A percentile compares a stretch with the other conserved stretches of the same genome.
Conservation (phyloP, 2,888 invertebrate genomes). For the Rhopalosiphum nymphaeae region DNA sequence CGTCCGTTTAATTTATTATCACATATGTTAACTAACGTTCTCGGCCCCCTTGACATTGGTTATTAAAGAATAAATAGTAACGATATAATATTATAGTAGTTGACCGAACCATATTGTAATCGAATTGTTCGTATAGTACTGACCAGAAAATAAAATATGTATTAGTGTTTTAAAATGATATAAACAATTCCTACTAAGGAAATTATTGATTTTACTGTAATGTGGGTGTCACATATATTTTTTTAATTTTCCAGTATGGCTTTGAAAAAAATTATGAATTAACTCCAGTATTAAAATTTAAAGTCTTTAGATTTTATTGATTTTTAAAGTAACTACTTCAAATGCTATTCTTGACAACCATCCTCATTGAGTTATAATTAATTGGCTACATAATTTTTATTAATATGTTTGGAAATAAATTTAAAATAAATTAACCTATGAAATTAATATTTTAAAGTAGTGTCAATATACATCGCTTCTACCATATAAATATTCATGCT, state of each 20-base stretch:
- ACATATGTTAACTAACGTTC: neutral
- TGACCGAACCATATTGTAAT: neutral
- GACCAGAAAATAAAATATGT: neutral
- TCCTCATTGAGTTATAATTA: neutral
- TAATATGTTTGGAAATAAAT: neutral
- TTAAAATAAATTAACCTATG: neutral
- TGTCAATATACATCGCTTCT: neutral
- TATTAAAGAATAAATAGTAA: neutral
- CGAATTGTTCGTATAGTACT: neutral
- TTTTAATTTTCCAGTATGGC: neutral
- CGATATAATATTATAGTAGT: neutral
- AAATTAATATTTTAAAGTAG: neutral
- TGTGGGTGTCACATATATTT: neutral
- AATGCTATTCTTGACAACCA: neutral
- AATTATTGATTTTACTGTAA: neutral
- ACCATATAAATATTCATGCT: neutral
- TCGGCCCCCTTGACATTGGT: neutral
- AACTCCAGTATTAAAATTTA: neutral
- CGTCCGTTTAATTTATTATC: constrained; percentile 2
- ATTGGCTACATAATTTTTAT: neutral
- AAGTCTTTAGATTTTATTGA: neutral
- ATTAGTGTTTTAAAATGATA: neutral
- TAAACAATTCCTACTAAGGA: neutral
- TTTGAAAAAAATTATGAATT: neutral
- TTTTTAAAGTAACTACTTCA: neutral